Evolutionary conservation across 2,888 invertebrate species (phyloP), one percentile per base, ranked within the genome.

Genomic region (Hesperia comma): DNA sequence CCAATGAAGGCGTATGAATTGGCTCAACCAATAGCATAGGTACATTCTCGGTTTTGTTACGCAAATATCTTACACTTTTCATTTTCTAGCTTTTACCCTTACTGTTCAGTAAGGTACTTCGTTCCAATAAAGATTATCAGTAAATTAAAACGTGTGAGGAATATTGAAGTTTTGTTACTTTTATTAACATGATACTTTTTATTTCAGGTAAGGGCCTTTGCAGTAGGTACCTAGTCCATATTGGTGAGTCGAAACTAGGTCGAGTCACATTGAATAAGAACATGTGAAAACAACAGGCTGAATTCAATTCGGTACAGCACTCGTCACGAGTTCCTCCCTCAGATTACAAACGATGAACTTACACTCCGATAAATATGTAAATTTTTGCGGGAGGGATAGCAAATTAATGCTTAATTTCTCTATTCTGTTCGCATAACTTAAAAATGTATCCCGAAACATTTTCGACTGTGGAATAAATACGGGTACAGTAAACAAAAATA

Each of bases 361-460:
- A 80, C 81, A 82, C 83, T 75, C 79, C 83, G 80, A 88, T 87
- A 84, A 88, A 85, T 89, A 90, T 90, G 87, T 78, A 84, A 89
- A 90, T 89, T 84, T 79, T 72, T 71, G 70, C 78, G 78, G 76
- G 79, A 82, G 82, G 83, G 83, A 85, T 81, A 82, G 78, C 80
- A 85, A 87, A 87, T 88, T 88, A 85, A 86, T 85, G 84, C 83
- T 83, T 85, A 87, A 87, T 87, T 85, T 85, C 80, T 81, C 79
- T 82, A 81, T 86, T 87, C 82, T 82, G 82, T 86, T 81, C 79
- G 85, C 84, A 87, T 88, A 87, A 86, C 86, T 76, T 56, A 72
- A 77, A 84, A 88, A 87, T 86, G 79, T 84, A 87, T 87, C 79
- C 74, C 72, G 70, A 80, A 83, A 77, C 80, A 83, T 79, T 83